Evolutionary conservation across 2,797 vertebrate species (phyloP).

Genomic region (Telmatherina bonti): DNA sequence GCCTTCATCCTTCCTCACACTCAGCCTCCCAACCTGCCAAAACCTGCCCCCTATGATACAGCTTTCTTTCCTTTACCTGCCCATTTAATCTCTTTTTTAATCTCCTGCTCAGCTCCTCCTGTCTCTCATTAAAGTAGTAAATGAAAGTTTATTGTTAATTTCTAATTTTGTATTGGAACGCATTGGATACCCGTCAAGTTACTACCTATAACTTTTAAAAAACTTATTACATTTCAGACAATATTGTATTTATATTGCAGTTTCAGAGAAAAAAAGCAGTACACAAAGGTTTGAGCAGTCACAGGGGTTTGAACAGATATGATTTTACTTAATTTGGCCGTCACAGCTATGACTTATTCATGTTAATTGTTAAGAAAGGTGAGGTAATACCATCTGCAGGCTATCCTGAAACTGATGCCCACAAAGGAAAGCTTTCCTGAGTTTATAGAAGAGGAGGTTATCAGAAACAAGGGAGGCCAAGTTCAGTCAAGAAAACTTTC

Average conservation of each 20-base stretch:
- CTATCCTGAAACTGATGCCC: neutral
- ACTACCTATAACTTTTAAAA: neutral
- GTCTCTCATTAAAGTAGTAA: neutral
- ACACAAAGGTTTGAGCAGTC: no score
- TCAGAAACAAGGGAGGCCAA: neutral
- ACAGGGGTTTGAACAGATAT: neutral
- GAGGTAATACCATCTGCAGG: neutral
- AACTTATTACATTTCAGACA: neutral
- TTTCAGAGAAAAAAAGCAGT: no score
- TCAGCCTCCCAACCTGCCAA: constrained; percentile 38
- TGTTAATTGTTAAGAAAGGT: neutral
- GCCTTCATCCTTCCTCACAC: constrained; percentile 40
- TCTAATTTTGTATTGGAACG: no score
- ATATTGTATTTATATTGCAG: neutral
- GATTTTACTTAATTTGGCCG: neutral
- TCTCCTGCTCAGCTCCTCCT: constrained; percentile 30
- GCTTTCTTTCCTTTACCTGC: constrained; percentile 16
- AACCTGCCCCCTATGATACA: constrained; percentile 18
- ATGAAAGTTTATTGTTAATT: neutral
- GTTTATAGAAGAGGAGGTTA: neutral
- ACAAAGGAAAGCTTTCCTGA: neutral
- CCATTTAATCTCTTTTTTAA: constrained; percentile 27
- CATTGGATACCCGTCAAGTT: neutral
- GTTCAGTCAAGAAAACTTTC: neutral
- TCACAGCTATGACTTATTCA: neutral